These are phyloP conservation scores for Sorex maritimensis DNA, from an alignment of 2,797 vertebrate species.

Conservation along the genomic window DNA sequence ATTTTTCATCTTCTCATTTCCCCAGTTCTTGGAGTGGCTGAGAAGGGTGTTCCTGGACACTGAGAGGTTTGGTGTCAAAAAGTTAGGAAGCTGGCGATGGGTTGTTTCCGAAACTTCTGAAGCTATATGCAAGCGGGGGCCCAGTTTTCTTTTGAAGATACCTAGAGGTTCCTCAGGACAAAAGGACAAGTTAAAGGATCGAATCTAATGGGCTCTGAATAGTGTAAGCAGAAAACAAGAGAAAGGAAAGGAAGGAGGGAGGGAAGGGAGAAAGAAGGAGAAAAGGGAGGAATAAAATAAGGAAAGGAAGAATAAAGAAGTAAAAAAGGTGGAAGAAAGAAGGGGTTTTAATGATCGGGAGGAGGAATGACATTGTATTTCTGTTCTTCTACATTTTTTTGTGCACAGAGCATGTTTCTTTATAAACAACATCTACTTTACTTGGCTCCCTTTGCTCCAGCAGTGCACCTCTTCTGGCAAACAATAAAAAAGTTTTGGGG, in stretches of 20 bases:
- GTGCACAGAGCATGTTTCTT: neutral
- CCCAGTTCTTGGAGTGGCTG: neutral
- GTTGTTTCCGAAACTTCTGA: neutral
- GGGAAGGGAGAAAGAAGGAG: neutral
- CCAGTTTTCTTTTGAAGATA: neutral
- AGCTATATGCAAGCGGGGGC: neutral
- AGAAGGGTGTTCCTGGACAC: neutral
- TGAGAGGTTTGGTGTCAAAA: neutral
- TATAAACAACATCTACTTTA: neutral
- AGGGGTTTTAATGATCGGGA: neutral
- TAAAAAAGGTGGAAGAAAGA: too few species aligned
- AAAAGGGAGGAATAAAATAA: neutral
- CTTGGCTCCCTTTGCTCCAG: neutral
- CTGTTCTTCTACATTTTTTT: neutral
- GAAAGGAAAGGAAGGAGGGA: too few species aligned
- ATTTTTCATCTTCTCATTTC: slow-evolving; percentile 5
- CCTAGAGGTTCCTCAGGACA: neutral
- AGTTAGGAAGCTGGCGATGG: neutral
- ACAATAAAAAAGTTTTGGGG: neutral
- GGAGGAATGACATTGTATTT: neutral
- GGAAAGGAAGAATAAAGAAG: rapidly evolving
- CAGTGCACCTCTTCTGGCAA: neutral
- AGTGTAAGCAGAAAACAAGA: neutral
- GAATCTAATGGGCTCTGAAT: neutral
- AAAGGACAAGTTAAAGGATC: neutral